Conservation (phyloP, 2,888 invertebrate species). For the Folsomia candida region DNA sequence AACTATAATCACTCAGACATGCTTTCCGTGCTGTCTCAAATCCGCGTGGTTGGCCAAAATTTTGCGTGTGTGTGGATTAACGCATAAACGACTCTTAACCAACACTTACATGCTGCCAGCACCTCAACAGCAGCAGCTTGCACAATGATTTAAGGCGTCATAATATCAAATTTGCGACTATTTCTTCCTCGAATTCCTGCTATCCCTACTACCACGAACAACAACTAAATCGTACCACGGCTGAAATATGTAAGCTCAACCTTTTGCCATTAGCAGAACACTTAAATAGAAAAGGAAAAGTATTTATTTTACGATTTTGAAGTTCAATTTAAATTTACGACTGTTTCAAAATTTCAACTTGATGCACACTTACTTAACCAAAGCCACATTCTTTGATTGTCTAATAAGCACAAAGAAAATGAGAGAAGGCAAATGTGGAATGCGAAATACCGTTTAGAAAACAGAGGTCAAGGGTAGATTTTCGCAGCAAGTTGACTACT, state of each 20-base stretch:
- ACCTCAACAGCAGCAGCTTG: no score
- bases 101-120: not conserved
- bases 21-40: not conserved
- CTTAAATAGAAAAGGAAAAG: not conserved
- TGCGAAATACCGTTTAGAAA: no score
- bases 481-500: not conserved
- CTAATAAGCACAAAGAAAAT: no score
- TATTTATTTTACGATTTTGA: not conserved
- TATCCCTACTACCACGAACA: not conserved
- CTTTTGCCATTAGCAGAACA: no score
- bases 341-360: not conserved
- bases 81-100: not conserved
- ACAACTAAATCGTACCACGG: no score
- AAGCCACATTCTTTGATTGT: not conserved
- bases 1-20: not conserved
- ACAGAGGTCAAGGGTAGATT: not conserved
- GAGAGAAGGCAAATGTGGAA: no score
- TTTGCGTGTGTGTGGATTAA: not conserved
- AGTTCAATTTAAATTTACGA: not conserved
- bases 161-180: not conserved
- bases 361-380: not conserved
- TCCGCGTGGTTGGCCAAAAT: not conserved
- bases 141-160: not conserved
- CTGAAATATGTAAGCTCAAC: not conserved
- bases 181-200: not conserved